phyloP scores from a whole-genome alignment of 2,888 invertebrate genomes.

The Lomographa bimaculata region DNA sequence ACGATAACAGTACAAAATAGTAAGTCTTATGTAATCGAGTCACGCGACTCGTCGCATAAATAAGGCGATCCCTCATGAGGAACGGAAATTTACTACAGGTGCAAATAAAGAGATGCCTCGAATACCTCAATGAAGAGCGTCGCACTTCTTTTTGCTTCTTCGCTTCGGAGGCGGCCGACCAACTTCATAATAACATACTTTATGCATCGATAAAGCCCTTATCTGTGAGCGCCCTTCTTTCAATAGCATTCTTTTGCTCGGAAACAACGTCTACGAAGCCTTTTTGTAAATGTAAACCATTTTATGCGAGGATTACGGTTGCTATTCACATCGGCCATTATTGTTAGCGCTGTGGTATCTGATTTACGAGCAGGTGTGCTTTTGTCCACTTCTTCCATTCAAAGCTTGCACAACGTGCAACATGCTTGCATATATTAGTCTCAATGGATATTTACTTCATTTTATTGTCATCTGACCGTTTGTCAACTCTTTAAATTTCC shows the following conservation, averaged over 20 bases:
- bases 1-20: constrained; percentile 31
- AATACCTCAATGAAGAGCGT: constrained; percentile 57
- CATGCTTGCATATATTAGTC: constrained; percentile 57
- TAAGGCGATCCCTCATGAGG: constrained; percentile 34
- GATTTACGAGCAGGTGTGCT: constrained; percentile 70
- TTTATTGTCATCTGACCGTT: constrained; percentile 46
- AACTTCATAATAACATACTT: constrained; percentile 76
- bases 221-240: constrained; percentile 72
- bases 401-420: constrained; percentile 66
- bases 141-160: constrained; percentile 48
- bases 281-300: constrained; percentile 49
- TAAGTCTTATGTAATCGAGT: constrained; percentile 36
- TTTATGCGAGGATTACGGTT: constrained; percentile 44
- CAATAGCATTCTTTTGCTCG: constrained; percentile 65
- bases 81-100: constrained; percentile 63
- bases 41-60: constrained; percentile 26
- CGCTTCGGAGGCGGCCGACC: constrained; percentile 46
- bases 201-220: constrained; percentile 76
- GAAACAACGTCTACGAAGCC: constrained; percentile 45
- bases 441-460: constrained; percentile 48
- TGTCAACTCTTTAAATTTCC: too few relatives aligned
- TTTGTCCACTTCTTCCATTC: constrained; percentile 62
- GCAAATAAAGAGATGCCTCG: constrained; percentile 56
- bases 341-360: constrained; percentile 48
- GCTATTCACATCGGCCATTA: constrained; percentile 38